Base-by-base conservation (phyloP, 1,140 invertebrate genomes). In the Ceratosolen solmsi region DNA sequence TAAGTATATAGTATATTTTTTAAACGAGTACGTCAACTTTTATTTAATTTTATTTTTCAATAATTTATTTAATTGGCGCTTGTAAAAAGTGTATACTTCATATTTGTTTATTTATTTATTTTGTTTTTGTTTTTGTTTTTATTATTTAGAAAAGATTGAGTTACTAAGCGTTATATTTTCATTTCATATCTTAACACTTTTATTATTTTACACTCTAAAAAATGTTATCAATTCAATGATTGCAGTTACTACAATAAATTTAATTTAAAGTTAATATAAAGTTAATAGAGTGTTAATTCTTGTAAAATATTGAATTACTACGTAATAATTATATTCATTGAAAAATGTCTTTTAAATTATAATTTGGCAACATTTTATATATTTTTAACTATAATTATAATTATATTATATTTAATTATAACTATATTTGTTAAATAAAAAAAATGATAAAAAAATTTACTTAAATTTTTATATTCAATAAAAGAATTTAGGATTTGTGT, bases 31-130 rank as follows among this genome's bases (percentile, higher is more conserved):
- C 30, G 22, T 27, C 41, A 78, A 41, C 58, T 60, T 25, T 38
- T 71, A n/a, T n/a, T 65, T 77, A 13, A 58, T 74, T 46, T 63
- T 41, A 54, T 54, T 78, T 38, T n/a, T 27, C 49, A 65, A 65
- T 33, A 78, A 78, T 27, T 68, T 36, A 49, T 51, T 51, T 9
- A 51, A 78, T 78, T 54, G n/a, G 27, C 30, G 11, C 65, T 78
- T 68, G 38, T 54, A 78, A 78, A 78, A 46, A 46, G 56, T 68
- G 13, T 77, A 60, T 25, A 49, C 27, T 56, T 70, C n/a, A 77
- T 49, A 46, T 49, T 36, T 63, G 30, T 25, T 22, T 49, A 2
- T 38, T 74, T n/a, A n/a, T 51, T 72, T 0, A 22, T 25, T 17
- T 72, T 72, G 4, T 74, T 17, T 22, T 54, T 51, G 41, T 76